Evolutionary conservation across 2,888 invertebrate species (phyloP).

Genomic region (Pocota personata): DNA sequence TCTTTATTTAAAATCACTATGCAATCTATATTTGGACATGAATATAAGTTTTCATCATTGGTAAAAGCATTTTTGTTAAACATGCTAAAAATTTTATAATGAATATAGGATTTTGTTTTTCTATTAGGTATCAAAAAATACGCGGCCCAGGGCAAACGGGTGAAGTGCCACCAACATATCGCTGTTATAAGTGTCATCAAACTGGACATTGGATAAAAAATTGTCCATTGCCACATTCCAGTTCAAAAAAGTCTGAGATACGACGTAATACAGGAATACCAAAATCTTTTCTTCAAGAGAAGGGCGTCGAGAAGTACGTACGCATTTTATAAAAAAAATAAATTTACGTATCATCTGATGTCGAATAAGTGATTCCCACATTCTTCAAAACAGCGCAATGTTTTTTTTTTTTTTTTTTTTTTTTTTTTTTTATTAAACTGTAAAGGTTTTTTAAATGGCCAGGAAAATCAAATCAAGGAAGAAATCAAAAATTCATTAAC

Average conservation of each 20-base stretch:
- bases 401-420: background rate
- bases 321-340: constrained; percentile 26
- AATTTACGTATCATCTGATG: background rate
- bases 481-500: background rate
- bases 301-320: constrained; percentile 89
- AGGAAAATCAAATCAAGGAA: too few relatives aligned
- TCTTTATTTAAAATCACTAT: constrained; percentile 56
- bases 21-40: constrained; percentile 68
- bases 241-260: constrained; percentile 88
- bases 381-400: background rate
- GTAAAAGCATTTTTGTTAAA: constrained; percentile 47
- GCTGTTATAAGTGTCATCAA: constrained; percentile 97
- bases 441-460: too few relatives aligned
- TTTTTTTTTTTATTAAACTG: too few relatives aligned
- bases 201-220: constrained; percentile 99
- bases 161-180: constrained; percentile 94
- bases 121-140: constrained; percentile 92
- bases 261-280: constrained; percentile 99
- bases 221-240: constrained; percentile 87
- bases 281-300: constrained; percentile 94
- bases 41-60: constrained; percentile 71
- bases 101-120: constrained; percentile 57
- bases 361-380: background rate
- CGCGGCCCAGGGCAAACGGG: constrained; percentile 95
- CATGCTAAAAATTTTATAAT: constrained; percentile 21